These are phyloP conservation scores for Calliopum simillimum DNA, from an alignment of 2,888 invertebrate species.

Conservation along the genomic window DNA sequence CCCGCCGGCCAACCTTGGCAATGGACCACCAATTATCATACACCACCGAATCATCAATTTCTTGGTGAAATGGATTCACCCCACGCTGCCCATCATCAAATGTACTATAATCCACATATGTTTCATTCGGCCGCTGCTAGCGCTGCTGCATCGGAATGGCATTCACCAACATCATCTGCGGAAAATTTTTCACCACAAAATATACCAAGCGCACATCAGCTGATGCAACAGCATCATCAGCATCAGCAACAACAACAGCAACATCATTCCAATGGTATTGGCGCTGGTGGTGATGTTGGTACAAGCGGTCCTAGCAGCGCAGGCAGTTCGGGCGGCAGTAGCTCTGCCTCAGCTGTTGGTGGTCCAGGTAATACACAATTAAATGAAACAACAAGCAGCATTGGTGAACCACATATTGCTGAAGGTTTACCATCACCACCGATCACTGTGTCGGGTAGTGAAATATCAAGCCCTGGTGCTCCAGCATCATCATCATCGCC, in stretches of 20 bases:
- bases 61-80: slow-evolving; percentile 67
- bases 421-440: slow-evolving; percentile 71
- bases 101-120: slow-evolving; percentile 69
- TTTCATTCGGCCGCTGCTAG: slow-evolving; percentile 63
- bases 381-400: slow-evolving; percentile 55
- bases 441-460: slow-evolving; percentile 71
- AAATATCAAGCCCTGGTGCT: slow-evolving; percentile 72
- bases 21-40: slow-evolving; percentile 69
- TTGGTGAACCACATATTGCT: slow-evolving; percentile 54
- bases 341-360: slow-evolving; percentile 44
- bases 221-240: slow-evolving; percentile 55
- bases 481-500: slow-evolving; percentile 64
- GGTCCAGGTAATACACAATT: slow-evolving; percentile 50
- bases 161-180: slow-evolving; percentile 55
- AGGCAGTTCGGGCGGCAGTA: slow-evolving; percentile 39
- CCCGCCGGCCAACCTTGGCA: slow-evolving; percentile 66
- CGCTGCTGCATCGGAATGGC: slow-evolving; percentile 61
- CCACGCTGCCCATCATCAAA: slow-evolving; percentile 65
- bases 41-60: slow-evolving; percentile 64
- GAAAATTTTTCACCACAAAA: slow-evolving; percentile 59
- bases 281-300: slow-evolving; percentile 6
- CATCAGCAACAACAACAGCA: slow-evolving; percentile 42
- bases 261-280: slow-evolving; percentile 40
- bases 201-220: slow-evolving; percentile 51
- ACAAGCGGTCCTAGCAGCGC: slow-evolving; percentile 24